These are phyloP conservation scores for Wasmannia auropunctata DNA, from an alignment of 1,140 invertebrate genomes.

Conservation along the genomic window DNA sequence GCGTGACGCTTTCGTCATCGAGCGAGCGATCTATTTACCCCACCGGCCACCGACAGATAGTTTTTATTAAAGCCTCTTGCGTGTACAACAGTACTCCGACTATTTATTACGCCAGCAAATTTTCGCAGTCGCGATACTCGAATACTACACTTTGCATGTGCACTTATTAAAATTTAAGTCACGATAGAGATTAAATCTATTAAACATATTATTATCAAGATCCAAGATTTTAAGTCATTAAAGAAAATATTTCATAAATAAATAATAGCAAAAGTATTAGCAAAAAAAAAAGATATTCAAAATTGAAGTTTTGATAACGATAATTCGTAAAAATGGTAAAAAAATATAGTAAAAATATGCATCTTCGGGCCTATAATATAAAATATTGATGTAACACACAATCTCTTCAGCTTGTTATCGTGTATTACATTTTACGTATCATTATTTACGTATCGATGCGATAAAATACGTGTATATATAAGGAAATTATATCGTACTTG, in stretches of 20 bases:
- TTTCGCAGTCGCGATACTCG: slow-evolving; percentile 1
- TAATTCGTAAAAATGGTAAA: slow-evolving; percentile 32
- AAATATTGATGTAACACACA: slow-evolving; percentile 29
- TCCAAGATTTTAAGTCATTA: not conserved
- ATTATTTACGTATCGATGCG: slow-evolving; percentile 40
- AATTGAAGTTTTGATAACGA: not conserved
- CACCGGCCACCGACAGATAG: slow-evolving; percentile 63
- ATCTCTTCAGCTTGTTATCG: slow-evolving; percentile 8
- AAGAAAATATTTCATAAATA: not conserved
- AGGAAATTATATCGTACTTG: slow-evolving; percentile 36
- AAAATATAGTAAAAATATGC: slow-evolving; percentile 32
- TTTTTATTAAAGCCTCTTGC: slow-evolving; percentile 70
- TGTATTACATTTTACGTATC: slow-evolving; percentile 42
- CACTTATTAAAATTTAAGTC: not conserved
- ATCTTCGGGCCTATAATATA: slow-evolving; percentile 19
- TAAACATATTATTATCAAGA: slow-evolving; percentile 12
- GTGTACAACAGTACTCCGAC: slow-evolving; percentile 29
- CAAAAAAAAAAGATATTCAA: not conserved
- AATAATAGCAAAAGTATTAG: not conserved
- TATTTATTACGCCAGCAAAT: slow-evolving; percentile 43
- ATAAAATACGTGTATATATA: slow-evolving; percentile 14
- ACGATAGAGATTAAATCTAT: slow-evolving; percentile 11
- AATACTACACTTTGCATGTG: slow-evolving; percentile 1
- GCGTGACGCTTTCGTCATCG: slow-evolving; percentile 52
- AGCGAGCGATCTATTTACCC: slow-evolving; percentile 60